These are phyloP conservation scores for Brassicogethes aeneus DNA, from an alignment of 2,888 invertebrate genomes.

Conservation along the genomic window DNA sequence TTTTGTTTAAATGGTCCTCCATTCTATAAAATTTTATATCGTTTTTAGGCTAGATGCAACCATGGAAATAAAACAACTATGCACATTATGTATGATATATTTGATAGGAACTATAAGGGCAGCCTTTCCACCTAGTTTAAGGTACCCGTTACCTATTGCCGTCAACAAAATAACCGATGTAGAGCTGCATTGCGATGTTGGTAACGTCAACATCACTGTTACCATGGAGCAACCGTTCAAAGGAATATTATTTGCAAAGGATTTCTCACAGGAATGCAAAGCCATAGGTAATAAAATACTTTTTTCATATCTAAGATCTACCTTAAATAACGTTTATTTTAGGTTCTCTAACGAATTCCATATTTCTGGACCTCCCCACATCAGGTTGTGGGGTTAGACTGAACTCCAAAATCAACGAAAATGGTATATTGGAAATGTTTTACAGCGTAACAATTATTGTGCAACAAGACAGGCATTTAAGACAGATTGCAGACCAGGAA, in stretches of 20 bases:
- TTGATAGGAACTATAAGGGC: slow-evolving; percentile 12
- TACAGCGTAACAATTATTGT: slow-evolving; percentile 60
- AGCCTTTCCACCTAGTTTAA: slow-evolving; percentile 23
- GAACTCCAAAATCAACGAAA: slow-evolving; percentile 41
- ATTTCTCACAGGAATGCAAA: slow-evolving; percentile 64
- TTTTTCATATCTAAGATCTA: neutral
- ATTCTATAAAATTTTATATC: too few species aligned
- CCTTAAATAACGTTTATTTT: slow-evolving; percentile 6
- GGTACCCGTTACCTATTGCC: slow-evolving; percentile 23
- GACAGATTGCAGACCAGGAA: slow-evolving; percentile 65
- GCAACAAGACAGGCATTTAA: slow-evolving; percentile 66
- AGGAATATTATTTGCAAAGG: slow-evolving; percentile 65
- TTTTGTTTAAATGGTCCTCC: too few species aligned
- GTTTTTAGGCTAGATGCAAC: too few species aligned
- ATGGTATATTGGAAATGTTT: slow-evolving; percentile 45
- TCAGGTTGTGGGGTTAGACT: slow-evolving; percentile 64
- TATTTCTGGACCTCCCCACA: slow-evolving; percentile 47
- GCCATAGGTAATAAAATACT: slow-evolving; percentile 44
- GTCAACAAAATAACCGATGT: slow-evolving; percentile 51
- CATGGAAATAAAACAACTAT: slow-evolving; percentile 7
- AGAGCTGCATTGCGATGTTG: slow-evolving; percentile 53
- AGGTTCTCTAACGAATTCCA: slow-evolving; percentile 23
- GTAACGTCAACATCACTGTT: slow-evolving; percentile 52
- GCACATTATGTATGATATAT: slow-evolving; percentile 11
- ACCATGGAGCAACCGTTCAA: slow-evolving; percentile 56